These are phyloP conservation scores for Rhinoptilus africanus DNA, from an alignment of 2,113 vertebrate species.

Conservation along the genomic window DNA sequence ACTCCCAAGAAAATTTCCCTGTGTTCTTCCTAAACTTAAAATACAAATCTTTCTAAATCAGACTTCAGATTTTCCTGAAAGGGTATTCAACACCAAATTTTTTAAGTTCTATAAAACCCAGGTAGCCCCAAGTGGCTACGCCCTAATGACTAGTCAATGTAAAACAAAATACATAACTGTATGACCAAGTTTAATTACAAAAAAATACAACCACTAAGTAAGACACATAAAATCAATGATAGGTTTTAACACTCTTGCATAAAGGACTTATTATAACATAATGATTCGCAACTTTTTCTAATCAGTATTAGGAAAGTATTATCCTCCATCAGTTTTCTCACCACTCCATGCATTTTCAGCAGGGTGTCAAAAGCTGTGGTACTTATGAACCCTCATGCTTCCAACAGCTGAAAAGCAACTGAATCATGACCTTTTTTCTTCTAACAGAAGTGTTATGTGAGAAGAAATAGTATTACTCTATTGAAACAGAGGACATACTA, in stretches of 20 bases:
- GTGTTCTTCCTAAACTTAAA: not conserved
- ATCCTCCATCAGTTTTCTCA: not conserved
- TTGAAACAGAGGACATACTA: not conserved
- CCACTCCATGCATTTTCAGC: not conserved
- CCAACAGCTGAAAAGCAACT: not conserved
- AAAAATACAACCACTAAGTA: not conserved
- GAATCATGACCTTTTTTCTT: not conserved
- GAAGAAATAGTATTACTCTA: not conserved
- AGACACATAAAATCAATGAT: not conserved
- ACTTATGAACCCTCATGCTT: not conserved
- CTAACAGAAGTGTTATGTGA: not conserved
- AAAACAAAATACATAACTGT: not conserved
- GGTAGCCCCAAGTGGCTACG: not conserved
- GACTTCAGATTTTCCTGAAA: not conserved
- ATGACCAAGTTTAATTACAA: not conserved
- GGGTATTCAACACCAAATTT: not conserved
- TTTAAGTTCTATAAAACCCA: not conserved
- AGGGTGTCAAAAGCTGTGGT: not conserved
- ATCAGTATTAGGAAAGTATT: not conserved
- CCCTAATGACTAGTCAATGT: not conserved
- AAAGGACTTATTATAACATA: not conserved
- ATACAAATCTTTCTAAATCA: not conserved
- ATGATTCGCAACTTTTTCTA: not conserved
- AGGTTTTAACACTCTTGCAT: not conserved
- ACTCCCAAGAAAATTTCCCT: not conserved